These are phyloP conservation scores for Phrynosoma blainvillii DNA, from an alignment of 2,113 vertebrate species.

Conservation along the genomic window DNA sequence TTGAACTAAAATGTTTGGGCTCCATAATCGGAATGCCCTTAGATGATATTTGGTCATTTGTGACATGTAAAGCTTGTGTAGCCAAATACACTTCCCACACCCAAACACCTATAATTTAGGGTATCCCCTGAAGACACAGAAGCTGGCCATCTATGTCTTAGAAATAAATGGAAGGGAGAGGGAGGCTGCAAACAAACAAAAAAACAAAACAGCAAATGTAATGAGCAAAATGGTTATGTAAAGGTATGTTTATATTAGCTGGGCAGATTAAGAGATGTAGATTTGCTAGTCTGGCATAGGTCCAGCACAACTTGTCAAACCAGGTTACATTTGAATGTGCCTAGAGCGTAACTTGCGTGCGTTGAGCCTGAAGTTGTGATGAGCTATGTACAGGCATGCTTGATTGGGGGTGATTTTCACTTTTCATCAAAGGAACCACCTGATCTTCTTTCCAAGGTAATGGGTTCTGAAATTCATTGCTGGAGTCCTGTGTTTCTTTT, in stretches of 20 bases:
- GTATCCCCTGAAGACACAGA: background rate
- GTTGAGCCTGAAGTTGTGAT: conserved; percentile 61
- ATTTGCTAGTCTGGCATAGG: conserved; percentile 65
- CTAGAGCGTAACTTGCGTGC: conserved; percentile 68
- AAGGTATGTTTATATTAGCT: conserved; percentile 40
- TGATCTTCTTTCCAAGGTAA: conserved; percentile 69
- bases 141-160: background rate
- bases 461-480: conserved; percentile 65
- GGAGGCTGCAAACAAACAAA: background rate
- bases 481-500: conserved; percentile 77
- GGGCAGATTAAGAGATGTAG: conserved; percentile 55
- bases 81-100: background rate
- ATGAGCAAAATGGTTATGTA: background rate
- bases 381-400: conserved; percentile 76
- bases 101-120: background rate
- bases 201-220: background rate
- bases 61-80: background rate
- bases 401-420: conserved; percentile 74
- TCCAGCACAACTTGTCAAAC: conserved; percentile 78
- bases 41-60: background rate
- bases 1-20: too few relatives aligned
- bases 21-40: background rate
- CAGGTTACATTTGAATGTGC: conserved; percentile 73
- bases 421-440: conserved; percentile 77
- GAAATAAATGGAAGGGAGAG: background rate